phyloP scores from a whole-genome alignment of 2,113 vertebrate species.

The Microcebus griseorufus region DNA sequence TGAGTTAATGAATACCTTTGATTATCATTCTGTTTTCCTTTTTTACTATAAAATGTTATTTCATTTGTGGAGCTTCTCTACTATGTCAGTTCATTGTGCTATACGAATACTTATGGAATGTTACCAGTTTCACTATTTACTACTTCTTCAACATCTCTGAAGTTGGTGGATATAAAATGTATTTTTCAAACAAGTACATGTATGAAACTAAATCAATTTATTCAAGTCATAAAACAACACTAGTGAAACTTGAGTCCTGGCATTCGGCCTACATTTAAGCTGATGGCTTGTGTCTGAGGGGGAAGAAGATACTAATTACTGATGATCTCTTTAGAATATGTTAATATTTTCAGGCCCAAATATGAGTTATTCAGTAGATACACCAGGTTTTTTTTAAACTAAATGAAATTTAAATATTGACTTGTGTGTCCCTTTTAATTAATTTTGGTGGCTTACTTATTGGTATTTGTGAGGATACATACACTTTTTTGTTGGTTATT shows the following conservation, averaged over 20 bases:
- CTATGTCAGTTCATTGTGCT: neutral
- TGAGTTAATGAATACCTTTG: neutral
- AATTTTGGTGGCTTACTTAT: neutral
- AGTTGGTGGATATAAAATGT: neutral
- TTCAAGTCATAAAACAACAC: neutral
- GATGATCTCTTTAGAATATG: conserved; percentile 8
- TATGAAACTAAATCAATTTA: conserved; percentile 44
- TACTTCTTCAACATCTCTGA: neutral
- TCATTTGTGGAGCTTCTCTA: neutral
- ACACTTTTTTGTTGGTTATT: neutral
- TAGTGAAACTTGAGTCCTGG: conserved; percentile 25
- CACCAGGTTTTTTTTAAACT: neutral
- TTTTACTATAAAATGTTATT: neutral
- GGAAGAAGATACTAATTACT: neutral
- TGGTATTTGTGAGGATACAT: neutral
- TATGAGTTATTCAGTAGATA: neutral
- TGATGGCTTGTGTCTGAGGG: neutral
- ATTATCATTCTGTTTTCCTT: neutral
- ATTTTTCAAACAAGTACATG: conserved; percentile 41
- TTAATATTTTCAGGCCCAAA: conserved; percentile 22
- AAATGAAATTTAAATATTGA: neutral
- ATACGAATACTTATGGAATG: neutral
- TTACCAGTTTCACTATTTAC: neutral
- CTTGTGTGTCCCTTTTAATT: neutral
- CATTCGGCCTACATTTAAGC: neutral